Percentiles rank a stretch among this genome's conserved stretches.
phyloP scores from a whole-genome alignment of 1,140 invertebrate species.

The Tetragonula clypearis region DNA sequence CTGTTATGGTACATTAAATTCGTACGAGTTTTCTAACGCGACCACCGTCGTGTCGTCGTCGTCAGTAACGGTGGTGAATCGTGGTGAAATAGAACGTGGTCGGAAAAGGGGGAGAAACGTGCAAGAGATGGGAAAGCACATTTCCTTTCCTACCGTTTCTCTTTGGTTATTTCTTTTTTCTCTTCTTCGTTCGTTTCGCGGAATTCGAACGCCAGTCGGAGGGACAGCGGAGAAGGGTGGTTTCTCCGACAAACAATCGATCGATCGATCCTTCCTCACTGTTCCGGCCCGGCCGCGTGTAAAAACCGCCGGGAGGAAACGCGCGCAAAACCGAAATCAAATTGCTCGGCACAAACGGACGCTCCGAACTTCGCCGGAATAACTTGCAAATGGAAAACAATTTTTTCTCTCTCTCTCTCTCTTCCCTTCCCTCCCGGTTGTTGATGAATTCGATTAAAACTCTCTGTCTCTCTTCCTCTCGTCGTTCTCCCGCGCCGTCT shows the following conservation, averaged over 20 bases:
- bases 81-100: neutral
- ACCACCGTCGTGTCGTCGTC: neutral
- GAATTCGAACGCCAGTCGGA: neutral
- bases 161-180: neutral
- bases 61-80: slow-evolving; percentile 6
- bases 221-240: no score
- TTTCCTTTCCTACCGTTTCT: neutral
- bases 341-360: neutral
- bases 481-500: neutral
- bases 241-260: neutral
- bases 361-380: neutral
- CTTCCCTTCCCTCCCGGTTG: neutral
- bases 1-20: slow-evolving; percentile 47
- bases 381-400: neutral
- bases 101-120: neutral
- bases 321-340: neutral
- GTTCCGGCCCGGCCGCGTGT: neutral
- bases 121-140: neutral
- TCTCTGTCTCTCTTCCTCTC: neutral
- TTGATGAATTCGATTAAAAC: neutral
- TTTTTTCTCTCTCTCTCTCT: neutral
- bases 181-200: neutral
- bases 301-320: neutral
- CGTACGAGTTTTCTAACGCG: slow-evolving; percentile 13
- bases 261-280: neutral